phyloP scores from a whole-genome alignment of 2,888 invertebrate genomes.

The Drosophila infuscata region DNA sequence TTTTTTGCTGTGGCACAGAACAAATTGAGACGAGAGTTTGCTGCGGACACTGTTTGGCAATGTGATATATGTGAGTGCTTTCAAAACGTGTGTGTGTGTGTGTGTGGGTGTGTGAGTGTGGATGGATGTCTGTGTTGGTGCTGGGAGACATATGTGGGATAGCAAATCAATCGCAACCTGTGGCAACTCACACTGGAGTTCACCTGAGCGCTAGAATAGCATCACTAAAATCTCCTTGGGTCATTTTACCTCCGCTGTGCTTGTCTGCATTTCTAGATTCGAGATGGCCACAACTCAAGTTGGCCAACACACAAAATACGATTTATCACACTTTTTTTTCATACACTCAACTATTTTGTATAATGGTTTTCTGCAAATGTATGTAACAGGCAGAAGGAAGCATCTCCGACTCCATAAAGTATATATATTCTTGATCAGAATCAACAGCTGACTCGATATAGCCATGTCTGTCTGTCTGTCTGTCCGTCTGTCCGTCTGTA shows the following conservation, averaged over 20 bases:
- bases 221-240: constrained; percentile 45
- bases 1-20: constrained; percentile 14
- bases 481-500: too few species aligned
- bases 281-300: background rate
- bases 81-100: constrained; percentile 13
- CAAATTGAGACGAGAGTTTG: constrained; percentile 45
- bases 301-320: background rate
- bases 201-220: constrained; percentile 12
- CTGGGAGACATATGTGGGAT: constrained; percentile 69
- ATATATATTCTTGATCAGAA: too few species aligned
- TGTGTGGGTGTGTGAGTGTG: constrained; percentile 7
- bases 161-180: constrained; percentile 73
- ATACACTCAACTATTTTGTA: background rate
- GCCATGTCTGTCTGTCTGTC: too few species aligned
- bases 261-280: background rate
- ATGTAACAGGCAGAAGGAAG: too few species aligned
- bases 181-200: constrained; percentile 21
- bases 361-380: too few species aligned
- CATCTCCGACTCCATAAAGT: too few species aligned
- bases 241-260: constrained; percentile 66
- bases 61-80: constrained; percentile 53
- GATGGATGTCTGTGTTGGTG: constrained; percentile 24
- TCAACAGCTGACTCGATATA: too few species aligned
- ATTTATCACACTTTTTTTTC: background rate
- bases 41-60: constrained; percentile 40